phyloP scores from a whole-genome alignment of 2,888 invertebrate genomes.

The Tortrix viridana region DNA sequence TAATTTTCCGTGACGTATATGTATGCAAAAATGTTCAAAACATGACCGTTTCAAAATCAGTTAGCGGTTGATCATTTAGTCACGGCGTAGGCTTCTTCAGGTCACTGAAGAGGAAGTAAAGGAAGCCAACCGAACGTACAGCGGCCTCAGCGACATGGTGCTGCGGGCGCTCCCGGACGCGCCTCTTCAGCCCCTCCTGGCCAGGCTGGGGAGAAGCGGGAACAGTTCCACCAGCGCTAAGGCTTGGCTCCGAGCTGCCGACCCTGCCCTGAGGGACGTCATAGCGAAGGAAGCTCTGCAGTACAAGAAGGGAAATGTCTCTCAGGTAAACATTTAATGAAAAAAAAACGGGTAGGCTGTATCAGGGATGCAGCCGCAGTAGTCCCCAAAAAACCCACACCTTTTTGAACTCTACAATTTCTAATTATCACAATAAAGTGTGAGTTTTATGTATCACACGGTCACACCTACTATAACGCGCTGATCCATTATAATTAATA shows the following conservation, averaged over 20 bases:
- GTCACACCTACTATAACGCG: too few species aligned
- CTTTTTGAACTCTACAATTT: too few species aligned
- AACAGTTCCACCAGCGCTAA: slow-evolving; percentile 82
- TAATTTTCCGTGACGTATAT: too few species aligned
- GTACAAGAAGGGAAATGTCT: slow-evolving; percentile 87
- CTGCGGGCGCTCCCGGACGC: slow-evolving; percentile 91
- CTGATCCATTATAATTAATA: too few species aligned
- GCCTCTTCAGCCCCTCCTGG: slow-evolving; percentile 90
- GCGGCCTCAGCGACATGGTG: slow-evolving; percentile 91
- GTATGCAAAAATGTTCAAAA: too few species aligned
- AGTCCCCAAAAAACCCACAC: too few species aligned
- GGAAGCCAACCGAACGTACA: slow-evolving; percentile 87
- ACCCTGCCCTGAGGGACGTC: slow-evolving; percentile 90
- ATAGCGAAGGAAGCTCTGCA: slow-evolving; percentile 94
- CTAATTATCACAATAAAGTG: too few species aligned
- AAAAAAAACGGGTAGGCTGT: too few species aligned
- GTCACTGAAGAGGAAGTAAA: slow-evolving; percentile 89
- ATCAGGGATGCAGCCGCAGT: too few species aligned
- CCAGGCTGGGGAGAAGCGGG: slow-evolving; percentile 86
- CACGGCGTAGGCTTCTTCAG: slow-evolving; percentile 57
- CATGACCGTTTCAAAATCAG: too few species aligned
- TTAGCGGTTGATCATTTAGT: not conserved
- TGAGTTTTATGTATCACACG: too few species aligned
- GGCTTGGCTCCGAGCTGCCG: slow-evolving; percentile 88
- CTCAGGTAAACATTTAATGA: slow-evolving; percentile 60